phyloP scores from a whole-genome alignment of 2,113 vertebrate genomes.

The Chloroceryle aenea region DNA sequence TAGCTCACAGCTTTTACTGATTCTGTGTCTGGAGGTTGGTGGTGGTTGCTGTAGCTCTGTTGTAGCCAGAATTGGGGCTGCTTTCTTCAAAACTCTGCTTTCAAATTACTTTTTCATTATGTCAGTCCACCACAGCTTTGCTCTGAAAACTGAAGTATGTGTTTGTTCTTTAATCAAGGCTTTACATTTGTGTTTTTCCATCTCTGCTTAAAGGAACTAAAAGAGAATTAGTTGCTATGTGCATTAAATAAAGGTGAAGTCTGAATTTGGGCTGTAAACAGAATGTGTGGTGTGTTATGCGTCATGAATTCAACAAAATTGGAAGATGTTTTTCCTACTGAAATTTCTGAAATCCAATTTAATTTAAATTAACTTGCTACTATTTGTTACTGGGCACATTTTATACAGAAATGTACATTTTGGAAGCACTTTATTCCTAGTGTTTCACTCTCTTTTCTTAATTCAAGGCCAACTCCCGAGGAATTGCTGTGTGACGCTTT shows the following conservation, averaged over 20 bases:
- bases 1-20: not conserved
- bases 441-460: not conserved
- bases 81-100: not conserved
- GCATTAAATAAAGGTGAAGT: not conserved
- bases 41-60: not conserved
- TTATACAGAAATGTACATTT: not conserved
- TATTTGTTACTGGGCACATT: not conserved
- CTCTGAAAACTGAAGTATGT: not conserved
- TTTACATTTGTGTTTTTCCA: not conserved
- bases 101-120: not conserved
- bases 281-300: not conserved
- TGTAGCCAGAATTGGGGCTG: not conserved
- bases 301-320: not conserved
- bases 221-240: not conserved
- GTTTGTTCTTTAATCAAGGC: not conserved
- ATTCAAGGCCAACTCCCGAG: constrained; percentile 85
- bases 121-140: not conserved
- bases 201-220: not conserved
- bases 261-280: not conserved
- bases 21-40: not conserved
- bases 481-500: constrained; percentile 84
- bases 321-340: not conserved
- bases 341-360: not conserved
- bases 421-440: not conserved
- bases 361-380: not conserved